phyloP scores from a whole-genome alignment of 2,113 vertebrate genomes.

The Melanerpes aurifrons region DNA sequence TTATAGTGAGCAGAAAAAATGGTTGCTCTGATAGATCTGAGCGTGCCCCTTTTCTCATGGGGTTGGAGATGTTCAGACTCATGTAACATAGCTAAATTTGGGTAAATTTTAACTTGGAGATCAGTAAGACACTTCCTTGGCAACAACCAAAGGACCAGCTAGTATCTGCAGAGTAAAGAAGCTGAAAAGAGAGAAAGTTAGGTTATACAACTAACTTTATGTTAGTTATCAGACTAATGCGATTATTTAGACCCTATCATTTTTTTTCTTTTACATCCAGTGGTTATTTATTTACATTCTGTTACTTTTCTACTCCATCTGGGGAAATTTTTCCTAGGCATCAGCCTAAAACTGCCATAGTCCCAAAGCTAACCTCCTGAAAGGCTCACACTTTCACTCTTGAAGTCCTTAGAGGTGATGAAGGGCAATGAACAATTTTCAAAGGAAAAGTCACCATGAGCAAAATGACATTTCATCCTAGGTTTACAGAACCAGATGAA shows the following conservation, averaged over 20 bases:
- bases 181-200: too few relatives aligned
- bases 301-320: too few relatives aligned
- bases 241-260: too few relatives aligned
- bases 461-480: slow-evolving; percentile 39
- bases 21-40: not conserved
- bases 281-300: too few relatives aligned
- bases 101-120: not conserved
- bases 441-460: slow-evolving; percentile 49
- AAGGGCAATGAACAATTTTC: slow-evolving; percentile 27
- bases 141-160: too few relatives aligned
- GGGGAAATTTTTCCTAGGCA: too few relatives aligned
- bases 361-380: slow-evolving; percentile 18
- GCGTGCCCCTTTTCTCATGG: not conserved
- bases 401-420: not conserved
- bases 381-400: not conserved
- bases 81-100: not conserved
- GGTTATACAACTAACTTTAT: too few relatives aligned
- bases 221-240: too few relatives aligned
- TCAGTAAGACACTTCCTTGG: not conserved
- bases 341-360: too few relatives aligned
- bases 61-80: not conserved
- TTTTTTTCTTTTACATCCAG: too few relatives aligned
- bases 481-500: slow-evolving; percentile 56
- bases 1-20: too few relatives aligned
- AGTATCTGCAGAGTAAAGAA: too few relatives aligned